Evolutionary conservation across 2,113 vertebrate genomes (phyloP), one percentile per base, ranked within the genome.

Genomic region (Enhydra lutris): DNA sequence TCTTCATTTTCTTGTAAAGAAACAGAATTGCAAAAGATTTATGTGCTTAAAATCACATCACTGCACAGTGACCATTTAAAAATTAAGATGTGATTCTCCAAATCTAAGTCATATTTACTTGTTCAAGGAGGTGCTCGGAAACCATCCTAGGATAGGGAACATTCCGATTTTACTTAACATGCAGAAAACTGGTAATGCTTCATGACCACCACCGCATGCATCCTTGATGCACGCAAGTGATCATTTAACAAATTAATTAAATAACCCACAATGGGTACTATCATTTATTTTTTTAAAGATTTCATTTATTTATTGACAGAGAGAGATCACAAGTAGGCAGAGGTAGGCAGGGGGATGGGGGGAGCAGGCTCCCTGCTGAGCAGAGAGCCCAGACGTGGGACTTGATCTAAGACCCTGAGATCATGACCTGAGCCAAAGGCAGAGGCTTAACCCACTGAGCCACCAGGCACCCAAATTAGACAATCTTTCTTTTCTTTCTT

Each of bases 201-300:
- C 15, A 23, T 55, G 80, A 67, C 21, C n/a, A 81, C 24, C 17
- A 94, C 8, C 52, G 61, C n/a, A 79, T 34, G 55, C 55, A 89
- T 86, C 92, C 55, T 52, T 80, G 50, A 76, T 52, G 14, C 8
- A 42, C 14, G 7, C 50, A 92, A 89, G 20, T 71, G 79, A 42
- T 80, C 61, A 81, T 21, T 91, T 79, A 97, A 92, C 50, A 91
- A 55, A 86, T 42, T 83, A 67, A 78, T 65, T 26, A 89, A 94
- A 79, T 67, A 85, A 85, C 4, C 78, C n/a, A 79, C 0, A 94
- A 69, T 39, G 17, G 10, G 5, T n/a, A 67, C 8, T 74, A 18
- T 6, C 18, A 18, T 55, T 55, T 18, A 17, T 17, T 59, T 59
- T 59, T 59, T 59, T 24, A 10, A 59, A 59, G 57, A 59, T 24